These are phyloP conservation scores for Apis cerana DNA, from an alignment of 1,140 invertebrate genomes.

Conservation along the genomic window DNA sequence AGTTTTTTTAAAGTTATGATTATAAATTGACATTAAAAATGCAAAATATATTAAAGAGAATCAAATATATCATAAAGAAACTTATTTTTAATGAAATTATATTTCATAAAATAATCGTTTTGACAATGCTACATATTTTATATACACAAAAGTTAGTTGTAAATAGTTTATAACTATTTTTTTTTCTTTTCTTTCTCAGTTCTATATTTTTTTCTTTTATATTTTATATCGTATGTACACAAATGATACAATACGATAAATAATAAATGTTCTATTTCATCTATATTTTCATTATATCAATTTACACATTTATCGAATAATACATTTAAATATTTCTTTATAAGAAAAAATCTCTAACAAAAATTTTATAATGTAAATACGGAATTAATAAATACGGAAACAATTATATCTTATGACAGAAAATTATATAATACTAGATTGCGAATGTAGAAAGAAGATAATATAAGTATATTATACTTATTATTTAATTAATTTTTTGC, in stretches of 20 bases:
- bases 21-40: too few species aligned
- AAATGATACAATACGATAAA: not conserved
- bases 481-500: conserved; percentile 10
- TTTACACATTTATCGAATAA: conserved; percentile 19
- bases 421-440: conserved; percentile 12
- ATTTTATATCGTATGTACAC: not conserved
- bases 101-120: conserved; percentile 14
- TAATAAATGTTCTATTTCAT: not conserved
- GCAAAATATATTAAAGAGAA: not conserved
- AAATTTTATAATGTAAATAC: conserved; percentile 6
- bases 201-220: not conserved
- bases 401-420: not conserved
- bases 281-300: conserved; percentile 26
- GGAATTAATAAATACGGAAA: not conserved
- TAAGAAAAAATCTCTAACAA: not conserved
- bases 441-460: conserved; percentile 1
- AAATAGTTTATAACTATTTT: not conserved
- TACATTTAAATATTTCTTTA: conserved; percentile 26
- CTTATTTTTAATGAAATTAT: not conserved
- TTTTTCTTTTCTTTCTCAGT: not conserved
- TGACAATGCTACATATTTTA: not conserved
- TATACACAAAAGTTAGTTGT: not conserved
- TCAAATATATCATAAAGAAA: not conserved
- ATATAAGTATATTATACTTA: conserved; percentile 15
- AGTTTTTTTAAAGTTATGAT: too few species aligned